Percentiles rank a stretch among this genome's conserved stretches.
Evolutionary conservation across 2,113 vertebrate genomes (phyloP).

Genomic region (Neofelis nebulosa): DNA sequence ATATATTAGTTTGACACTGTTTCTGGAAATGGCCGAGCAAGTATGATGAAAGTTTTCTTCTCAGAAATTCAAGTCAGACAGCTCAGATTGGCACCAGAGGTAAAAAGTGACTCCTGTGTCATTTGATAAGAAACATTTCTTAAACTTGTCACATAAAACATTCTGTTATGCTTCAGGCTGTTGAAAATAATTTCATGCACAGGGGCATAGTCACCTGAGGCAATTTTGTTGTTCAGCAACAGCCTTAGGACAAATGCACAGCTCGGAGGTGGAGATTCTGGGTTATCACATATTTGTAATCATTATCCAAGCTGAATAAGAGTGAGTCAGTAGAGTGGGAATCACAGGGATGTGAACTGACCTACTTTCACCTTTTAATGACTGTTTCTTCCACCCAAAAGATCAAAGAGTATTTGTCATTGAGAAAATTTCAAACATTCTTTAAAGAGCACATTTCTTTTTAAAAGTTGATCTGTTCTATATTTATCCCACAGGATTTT

Average conservation of each 20-base stretch:
- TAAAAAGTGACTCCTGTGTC: slow-evolving; percentile 2
- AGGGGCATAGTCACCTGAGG: slow-evolving; percentile 18
- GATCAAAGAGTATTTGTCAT: slow-evolving; percentile 31
- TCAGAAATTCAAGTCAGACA: not conserved
- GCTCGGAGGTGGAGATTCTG: not conserved
- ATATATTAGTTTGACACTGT: not conserved
- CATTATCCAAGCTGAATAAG: not conserved
- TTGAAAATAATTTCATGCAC: slow-evolving; percentile 56
- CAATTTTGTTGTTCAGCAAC: slow-evolving; percentile 35
- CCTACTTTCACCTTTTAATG: slow-evolving; percentile 15
- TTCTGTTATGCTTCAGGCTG: slow-evolving; percentile 55
- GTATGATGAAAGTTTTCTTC: not conserved
- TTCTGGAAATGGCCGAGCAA: not conserved
- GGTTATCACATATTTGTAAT: not conserved
- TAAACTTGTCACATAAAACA: slow-evolving; percentile 55
- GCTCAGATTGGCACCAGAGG: slow-evolving; percentile 20
- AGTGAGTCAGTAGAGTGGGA: not conserved
- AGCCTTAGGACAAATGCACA: slow-evolving; percentile 54
- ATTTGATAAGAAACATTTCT: slow-evolving; percentile 45
- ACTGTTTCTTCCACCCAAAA: not conserved
- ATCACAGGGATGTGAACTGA: not conserved
- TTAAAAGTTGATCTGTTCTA: not conserved
- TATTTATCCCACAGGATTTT: slow-evolving; percentile 41
- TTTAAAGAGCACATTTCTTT: slow-evolving; percentile 40
- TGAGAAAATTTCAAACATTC: slow-evolving; percentile 50